These are phyloP conservation scores for Campylorhamphus procurvoides DNA, from an alignment of 2,113 vertebrate species.

Conservation along the genomic window DNA sequence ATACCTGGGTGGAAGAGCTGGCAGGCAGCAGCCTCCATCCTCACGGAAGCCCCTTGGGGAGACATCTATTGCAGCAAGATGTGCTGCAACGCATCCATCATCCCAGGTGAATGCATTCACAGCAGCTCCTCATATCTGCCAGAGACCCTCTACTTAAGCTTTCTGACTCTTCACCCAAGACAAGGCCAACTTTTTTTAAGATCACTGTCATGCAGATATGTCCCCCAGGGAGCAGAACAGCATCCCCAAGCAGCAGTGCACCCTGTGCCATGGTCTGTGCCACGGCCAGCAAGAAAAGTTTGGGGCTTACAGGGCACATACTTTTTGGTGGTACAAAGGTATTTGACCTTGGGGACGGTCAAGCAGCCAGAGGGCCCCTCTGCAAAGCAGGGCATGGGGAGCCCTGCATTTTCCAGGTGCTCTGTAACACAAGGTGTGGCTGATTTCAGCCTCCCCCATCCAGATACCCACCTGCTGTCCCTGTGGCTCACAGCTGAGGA, in stretches of 20 bases:
- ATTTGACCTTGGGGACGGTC: background rate
- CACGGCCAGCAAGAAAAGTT: background rate
- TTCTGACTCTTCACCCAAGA: background rate
- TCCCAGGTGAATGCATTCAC: background rate
- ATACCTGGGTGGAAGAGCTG: background rate
- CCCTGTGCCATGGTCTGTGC: fast-evolving
- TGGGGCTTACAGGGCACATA: background rate
- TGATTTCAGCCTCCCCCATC: background rate
- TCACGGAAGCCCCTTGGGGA: background rate
- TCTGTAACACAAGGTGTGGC: background rate
- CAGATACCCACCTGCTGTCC: constrained; percentile 74
- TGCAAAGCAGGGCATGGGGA: background rate
- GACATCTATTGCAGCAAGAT: background rate
- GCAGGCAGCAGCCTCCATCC: background rate
- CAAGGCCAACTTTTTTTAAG: background rate
- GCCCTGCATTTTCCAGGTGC: background rate
- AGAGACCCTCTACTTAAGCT: background rate
- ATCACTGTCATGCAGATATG: background rate
- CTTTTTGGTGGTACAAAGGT: background rate
- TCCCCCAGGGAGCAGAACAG: background rate
- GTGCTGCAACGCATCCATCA: too few relatives aligned
- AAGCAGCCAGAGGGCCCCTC: fast-evolving
- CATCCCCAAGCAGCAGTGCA: background rate
- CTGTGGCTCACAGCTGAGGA: constrained; percentile 80
- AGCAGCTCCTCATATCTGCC: background rate